Percentiles rank a stretch among this genome's conserved stretches.
phyloP scores from a whole-genome alignment of 2,797 vertebrate genomes.

The Uromys caudimaculatus region DNA sequence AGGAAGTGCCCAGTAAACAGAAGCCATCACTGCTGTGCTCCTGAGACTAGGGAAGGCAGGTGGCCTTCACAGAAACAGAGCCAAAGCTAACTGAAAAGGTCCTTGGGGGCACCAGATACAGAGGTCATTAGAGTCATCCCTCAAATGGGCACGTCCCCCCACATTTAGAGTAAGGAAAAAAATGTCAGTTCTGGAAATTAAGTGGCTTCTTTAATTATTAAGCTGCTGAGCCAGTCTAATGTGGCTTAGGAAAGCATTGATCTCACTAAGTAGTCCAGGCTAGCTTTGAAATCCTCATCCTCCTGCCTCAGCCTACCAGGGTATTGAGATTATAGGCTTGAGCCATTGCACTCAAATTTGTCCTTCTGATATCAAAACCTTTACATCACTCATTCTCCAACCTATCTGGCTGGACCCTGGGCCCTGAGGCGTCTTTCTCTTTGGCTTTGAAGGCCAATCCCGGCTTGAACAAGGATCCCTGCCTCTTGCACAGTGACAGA shows the following conservation, averaged over 20 bases:
- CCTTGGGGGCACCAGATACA: neutral
- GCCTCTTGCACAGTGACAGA: neutral
- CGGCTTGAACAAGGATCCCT: neutral
- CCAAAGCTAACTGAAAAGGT: neutral
- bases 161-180: neutral
- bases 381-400: fast-evolving
- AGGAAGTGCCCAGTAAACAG: neutral
- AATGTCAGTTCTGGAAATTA: neutral
- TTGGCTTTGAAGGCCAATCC: neutral
- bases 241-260: neutral
- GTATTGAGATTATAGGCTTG: neutral
- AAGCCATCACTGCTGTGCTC: neutral
- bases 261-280: neutral
- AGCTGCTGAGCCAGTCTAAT: neutral
- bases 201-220: neutral
- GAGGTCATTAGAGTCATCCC: neutral
- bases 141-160: neutral
- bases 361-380: neutral
- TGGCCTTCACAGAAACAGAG: neutral
- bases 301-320: neutral
- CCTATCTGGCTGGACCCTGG: neutral
- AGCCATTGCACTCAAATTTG: neutral
- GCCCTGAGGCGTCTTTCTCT: neutral
- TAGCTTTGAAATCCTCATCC: neutral
- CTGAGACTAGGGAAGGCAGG: neutral